These are phyloP conservation scores for Neogobius melanostomus DNA, from an alignment of 2,113 vertebrate species.

Conservation along the genomic window DNA sequence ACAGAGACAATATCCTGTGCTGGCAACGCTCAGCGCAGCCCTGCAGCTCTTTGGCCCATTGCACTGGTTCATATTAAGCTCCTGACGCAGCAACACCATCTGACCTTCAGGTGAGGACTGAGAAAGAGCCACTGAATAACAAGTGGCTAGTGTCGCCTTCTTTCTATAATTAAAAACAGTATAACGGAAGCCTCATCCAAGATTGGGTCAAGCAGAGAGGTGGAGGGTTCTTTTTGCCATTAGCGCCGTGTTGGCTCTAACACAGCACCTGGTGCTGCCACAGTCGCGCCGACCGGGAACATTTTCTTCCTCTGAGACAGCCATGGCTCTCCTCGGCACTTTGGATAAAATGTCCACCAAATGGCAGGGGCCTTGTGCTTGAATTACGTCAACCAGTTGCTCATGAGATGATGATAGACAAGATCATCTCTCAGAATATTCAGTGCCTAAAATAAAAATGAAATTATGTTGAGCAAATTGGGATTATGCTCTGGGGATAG, in stretches of 20 bases:
- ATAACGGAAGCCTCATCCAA: background rate
- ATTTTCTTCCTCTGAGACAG: slow-evolving; percentile 16
- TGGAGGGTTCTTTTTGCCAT: background rate
- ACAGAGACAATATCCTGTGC: slow-evolving; percentile 68
- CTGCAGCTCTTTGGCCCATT: slow-evolving; percentile 45
- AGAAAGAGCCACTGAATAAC: slow-evolving; percentile 6
- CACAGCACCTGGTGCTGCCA: slow-evolving; percentile 10
- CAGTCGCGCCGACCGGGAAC: slow-evolving; percentile 22
- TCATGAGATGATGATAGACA: background rate
- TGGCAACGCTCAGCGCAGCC: slow-evolving; percentile 42
- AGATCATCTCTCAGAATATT: background rate
- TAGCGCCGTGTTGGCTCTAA: slow-evolving; percentile 3
- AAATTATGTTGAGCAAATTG: no score
- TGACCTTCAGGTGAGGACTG: slow-evolving; percentile 34
- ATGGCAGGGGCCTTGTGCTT: slow-evolving; percentile 5
- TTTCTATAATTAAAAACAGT: background rate
- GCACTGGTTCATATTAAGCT: slow-evolving; percentile 39
- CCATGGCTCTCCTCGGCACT: slow-evolving; percentile 14
- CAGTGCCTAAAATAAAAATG: no score
- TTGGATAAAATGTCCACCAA: slow-evolving; percentile 33
- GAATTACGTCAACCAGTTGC: slow-evolving; percentile 16
- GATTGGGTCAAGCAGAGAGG: slow-evolving; percentile 18
- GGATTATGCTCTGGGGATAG: no score
- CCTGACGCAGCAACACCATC: slow-evolving; percentile 36
- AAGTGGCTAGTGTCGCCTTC: background rate